Evolutionary conservation across 2,113 vertebrate genomes (phyloP).

Genomic region (Vidua chalybeata): DNA sequence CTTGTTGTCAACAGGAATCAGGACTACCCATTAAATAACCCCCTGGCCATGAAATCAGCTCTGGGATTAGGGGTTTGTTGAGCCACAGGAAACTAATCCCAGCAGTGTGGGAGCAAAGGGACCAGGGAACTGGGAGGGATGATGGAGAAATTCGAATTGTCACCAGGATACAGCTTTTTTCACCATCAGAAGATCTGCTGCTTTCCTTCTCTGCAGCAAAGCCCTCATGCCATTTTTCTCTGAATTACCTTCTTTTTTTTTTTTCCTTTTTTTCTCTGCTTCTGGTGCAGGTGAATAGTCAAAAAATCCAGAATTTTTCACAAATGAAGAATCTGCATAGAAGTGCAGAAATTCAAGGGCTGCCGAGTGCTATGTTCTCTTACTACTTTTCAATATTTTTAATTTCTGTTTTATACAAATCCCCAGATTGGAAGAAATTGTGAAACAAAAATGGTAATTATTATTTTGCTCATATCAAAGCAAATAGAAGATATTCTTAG

Average conservation of each 20-base stretch:
- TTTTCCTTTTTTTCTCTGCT: not conserved
- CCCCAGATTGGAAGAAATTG: not conserved
- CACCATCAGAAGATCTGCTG: not conserved
- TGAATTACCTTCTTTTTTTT: not conserved
- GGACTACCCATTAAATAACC: not conserved
- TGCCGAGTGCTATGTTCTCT: not conserved
- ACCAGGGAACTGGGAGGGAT: not conserved
- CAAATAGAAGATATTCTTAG: not conserved
- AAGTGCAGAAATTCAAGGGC: not conserved
- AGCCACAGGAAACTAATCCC: not conserved
- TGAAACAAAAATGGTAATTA: not conserved
- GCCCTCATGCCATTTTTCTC: not conserved
- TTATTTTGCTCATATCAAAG: not conserved
- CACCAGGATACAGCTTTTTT: not conserved
- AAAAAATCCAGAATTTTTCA: not conserved
- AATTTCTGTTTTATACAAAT: not conserved
- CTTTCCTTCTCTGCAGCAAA: not conserved
- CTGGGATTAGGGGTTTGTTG: not conserved
- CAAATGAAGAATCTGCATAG: not conserved
- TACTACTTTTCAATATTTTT: not conserved
- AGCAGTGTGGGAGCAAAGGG: not conserved
- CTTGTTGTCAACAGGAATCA: not conserved
- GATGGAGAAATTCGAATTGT: not conserved
- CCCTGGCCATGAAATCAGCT: not conserved
- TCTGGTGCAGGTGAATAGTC: not conserved